These are phyloP conservation scores for Monochamus saltuarius DNA, from an alignment of 1,140 invertebrate genomes.

Conservation along the genomic window DNA sequence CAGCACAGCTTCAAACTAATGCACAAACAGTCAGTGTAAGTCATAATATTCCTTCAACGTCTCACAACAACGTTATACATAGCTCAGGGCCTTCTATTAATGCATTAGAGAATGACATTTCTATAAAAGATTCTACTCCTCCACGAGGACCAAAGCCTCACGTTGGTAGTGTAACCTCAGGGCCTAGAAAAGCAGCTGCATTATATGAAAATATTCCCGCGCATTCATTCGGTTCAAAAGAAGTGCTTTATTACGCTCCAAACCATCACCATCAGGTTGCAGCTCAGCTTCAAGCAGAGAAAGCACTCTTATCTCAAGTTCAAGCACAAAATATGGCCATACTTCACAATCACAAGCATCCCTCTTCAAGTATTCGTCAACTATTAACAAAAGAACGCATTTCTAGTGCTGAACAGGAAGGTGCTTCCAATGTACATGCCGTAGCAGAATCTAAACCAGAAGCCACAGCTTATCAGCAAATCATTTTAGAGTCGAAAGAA, in stretches of 20 bases:
- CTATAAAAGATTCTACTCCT: too few relatives aligned
- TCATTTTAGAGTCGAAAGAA: constrained; percentile 6
- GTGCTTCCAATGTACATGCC: not conserved
- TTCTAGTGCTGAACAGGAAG: not conserved
- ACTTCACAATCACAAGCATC: not conserved
- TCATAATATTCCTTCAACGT: not conserved
- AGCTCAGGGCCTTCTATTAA: not conserved
- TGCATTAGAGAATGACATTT: too few relatives aligned
- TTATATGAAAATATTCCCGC: too few relatives aligned
- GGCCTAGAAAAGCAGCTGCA: too few relatives aligned
- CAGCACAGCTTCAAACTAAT: constrained; percentile 4
- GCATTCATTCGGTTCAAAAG: not conserved
- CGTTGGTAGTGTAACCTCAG: too few relatives aligned
- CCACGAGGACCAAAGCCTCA: too few relatives aligned
- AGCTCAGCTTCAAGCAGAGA: constrained; percentile 15
- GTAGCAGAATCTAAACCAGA: not conserved
- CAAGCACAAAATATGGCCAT: constrained; percentile 10
- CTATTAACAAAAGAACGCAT: not conserved
- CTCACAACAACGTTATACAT: not conserved
- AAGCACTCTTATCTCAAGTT: constrained; percentile 2
- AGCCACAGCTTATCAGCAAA: constrained; percentile 5
- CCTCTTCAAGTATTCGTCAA: too few relatives aligned
- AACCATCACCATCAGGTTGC: constrained; percentile 13
- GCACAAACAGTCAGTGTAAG: not conserved
- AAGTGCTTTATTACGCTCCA: constrained; percentile 18